Conservation (phyloP, 2,888 invertebrate genomes). For the Epinotia brunnichana region DNA sequence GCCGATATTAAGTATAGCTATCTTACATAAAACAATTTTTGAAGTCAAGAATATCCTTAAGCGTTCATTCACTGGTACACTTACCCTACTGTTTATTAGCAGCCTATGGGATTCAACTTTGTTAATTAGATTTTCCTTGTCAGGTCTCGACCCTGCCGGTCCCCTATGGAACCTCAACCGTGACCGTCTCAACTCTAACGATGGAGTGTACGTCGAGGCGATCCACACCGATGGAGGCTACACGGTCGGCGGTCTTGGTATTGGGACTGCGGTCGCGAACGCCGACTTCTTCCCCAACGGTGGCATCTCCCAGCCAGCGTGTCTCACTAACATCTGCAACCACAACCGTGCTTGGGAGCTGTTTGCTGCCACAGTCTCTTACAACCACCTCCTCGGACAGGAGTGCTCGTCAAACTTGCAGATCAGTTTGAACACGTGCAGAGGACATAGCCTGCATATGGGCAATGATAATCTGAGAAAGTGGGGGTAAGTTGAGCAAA, state of each 20-base stretch:
- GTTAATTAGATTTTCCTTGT: background rate
- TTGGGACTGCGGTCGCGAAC: conserved; percentile 59
- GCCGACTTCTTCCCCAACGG: conserved; percentile 85
- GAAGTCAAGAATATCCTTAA: too few relatives aligned
- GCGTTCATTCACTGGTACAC: too few relatives aligned
- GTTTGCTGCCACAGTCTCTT: conserved; percentile 63
- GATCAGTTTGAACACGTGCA: conserved; percentile 60
- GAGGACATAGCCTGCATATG: conserved; percentile 58
- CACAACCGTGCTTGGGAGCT: conserved; percentile 69
- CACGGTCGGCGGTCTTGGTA: conserved; percentile 46
- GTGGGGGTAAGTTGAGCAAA: conserved; percentile 54
- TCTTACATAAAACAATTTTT: too few relatives aligned
- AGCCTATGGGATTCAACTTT: background rate
- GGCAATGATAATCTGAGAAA: conserved; percentile 64
- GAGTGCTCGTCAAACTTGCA: conserved; percentile 58
- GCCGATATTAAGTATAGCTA: too few relatives aligned
- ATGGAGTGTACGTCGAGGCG: conserved; percentile 57
- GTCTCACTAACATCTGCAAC: conserved; percentile 56
- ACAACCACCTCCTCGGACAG: conserved; percentile 64
- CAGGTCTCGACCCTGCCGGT: conserved; percentile 62
- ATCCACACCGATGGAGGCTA: conserved; percentile 52
- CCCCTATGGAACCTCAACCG: conserved; percentile 62
- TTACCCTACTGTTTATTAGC: too few relatives aligned
- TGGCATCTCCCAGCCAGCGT: conserved; percentile 74
- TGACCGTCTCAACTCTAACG: conserved; percentile 38